phyloP scores from a whole-genome alignment of 1,140 invertebrate species.

The Bombus confusus region DNA sequence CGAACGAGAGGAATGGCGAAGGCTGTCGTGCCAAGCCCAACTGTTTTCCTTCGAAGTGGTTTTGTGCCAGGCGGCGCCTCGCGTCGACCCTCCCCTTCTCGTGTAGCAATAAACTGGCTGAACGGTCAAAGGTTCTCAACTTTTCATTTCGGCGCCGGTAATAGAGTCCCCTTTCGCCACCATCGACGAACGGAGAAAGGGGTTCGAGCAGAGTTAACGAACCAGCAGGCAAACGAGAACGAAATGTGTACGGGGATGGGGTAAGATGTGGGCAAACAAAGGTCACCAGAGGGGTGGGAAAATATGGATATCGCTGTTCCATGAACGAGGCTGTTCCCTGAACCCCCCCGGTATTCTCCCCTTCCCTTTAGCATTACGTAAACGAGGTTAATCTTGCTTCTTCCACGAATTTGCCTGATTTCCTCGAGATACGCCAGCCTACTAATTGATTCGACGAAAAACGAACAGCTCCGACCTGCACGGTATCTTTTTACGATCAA shows the following conservation, averaged over 20 bases:
- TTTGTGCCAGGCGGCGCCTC: constrained; percentile 76
- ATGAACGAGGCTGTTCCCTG: constrained; percentile 21
- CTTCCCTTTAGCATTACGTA: constrained; percentile 36
- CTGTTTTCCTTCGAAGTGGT: constrained; percentile 75
- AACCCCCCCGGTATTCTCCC: constrained; percentile 13
- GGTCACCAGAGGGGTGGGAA: constrained; percentile 17
- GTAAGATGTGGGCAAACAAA: constrained; percentile 39
- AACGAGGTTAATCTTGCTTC: constrained; percentile 32
- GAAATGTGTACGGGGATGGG: neutral
- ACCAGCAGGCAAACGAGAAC: neutral
- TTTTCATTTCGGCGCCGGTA: constrained; percentile 67
- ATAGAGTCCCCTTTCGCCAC: constrained; percentile 51
- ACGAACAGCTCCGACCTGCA: neutral
- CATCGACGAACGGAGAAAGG: neutral
- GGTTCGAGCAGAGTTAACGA: constrained; percentile 4
- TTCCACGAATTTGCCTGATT: neutral
- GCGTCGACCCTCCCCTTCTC: constrained; percentile 62
- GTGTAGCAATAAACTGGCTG: constrained; percentile 73
- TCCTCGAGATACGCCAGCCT: neutral
- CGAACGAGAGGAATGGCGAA: constrained; percentile 44
- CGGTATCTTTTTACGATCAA: neutral
- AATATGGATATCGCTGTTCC: constrained; percentile 56
- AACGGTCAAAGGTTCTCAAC: constrained; percentile 73
- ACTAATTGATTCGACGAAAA: neutral
- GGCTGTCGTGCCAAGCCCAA: constrained; percentile 75